phyloP scores from a whole-genome alignment of 2,113 vertebrate species.

The Plectropomus leopardus region DNA sequence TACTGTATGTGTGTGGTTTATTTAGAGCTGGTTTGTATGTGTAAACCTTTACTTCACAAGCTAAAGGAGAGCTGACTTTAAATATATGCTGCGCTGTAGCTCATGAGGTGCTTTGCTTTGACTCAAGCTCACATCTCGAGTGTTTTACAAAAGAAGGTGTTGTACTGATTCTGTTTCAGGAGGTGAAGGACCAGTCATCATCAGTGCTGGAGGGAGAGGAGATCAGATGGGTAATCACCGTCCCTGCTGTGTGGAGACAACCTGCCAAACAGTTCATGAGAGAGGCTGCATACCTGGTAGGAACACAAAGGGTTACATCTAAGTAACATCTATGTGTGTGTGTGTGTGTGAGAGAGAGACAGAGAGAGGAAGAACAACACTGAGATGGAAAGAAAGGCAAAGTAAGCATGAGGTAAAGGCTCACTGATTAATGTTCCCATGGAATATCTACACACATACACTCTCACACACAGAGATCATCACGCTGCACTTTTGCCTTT shows the following conservation, averaged over 20 bases:
- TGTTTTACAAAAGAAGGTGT: background rate
- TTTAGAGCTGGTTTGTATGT: background rate
- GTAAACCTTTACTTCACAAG: background rate
- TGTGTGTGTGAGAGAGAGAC: background rate
- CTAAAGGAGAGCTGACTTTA: background rate
- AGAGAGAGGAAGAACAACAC: constrained; percentile 13
- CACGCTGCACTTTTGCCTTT: constrained; percentile 11
- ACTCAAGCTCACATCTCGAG: background rate
- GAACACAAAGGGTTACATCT: too few species aligned
- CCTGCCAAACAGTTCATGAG: constrained; percentile 99
- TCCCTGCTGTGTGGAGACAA: constrained; percentile 98
- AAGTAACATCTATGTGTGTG: background rate
- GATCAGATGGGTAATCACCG: constrained; percentile 95
- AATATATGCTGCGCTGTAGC: background rate
- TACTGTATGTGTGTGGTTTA: background rate
- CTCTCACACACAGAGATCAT: background rate
- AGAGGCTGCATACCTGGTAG: constrained; percentile 94
- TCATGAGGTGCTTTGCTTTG: background rate
- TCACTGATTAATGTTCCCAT: constrained; percentile 38
- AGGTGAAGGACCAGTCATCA: constrained; percentile 92
- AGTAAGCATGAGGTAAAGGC: constrained; percentile 33
- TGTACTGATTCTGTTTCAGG: constrained; percentile 79
- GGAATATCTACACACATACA: constrained; percentile 19
- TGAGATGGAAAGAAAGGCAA: constrained; percentile 10
- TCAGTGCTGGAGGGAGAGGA: constrained; percentile 84